phyloP scores from a whole-genome alignment of 2,113 vertebrate genomes.

The Megaleporinus macrocephalus region DNA sequence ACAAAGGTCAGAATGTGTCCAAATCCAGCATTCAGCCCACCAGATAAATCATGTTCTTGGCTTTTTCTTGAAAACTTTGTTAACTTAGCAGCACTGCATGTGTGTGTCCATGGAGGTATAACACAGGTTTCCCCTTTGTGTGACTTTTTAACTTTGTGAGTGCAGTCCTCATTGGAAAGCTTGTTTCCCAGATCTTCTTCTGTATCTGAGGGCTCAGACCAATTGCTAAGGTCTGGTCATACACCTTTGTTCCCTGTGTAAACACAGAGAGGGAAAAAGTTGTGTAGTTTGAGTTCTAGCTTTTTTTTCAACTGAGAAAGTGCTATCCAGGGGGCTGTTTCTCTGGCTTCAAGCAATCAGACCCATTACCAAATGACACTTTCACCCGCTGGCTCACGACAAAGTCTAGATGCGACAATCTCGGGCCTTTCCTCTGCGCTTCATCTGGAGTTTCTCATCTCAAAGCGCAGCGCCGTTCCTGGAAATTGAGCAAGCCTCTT shows the following conservation, averaged over 20 bases:
- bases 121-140: not conserved
- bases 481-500: not conserved
- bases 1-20: constrained; percentile 40
- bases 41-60: constrained; percentile 8
- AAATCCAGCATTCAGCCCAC: constrained; percentile 13
- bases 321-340: not conserved
- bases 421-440: not conserved
- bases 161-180: not conserved
- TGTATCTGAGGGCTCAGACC: not conserved
- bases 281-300: constrained; percentile 19
- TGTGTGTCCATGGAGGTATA: constrained; percentile 8
- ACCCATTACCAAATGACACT: constrained; percentile 24
- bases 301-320: not conserved
- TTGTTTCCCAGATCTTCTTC: constrained; percentile 11
- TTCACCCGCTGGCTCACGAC: constrained; percentile 24
- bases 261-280: not conserved
- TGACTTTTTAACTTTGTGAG: constrained; percentile 20
- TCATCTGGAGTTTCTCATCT: constrained; percentile 16
- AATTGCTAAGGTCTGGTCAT: not conserved
- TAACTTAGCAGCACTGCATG: not conserved
- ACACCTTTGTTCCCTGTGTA: not conserved
- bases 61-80: constrained; percentile 36
- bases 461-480: constrained; percentile 7
- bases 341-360: constrained; percentile 32
- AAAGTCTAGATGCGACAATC: constrained; percentile 8